Evolutionary conservation across 2,888 invertebrate species (phyloP), one percentile per base, ranked within the genome.

Genomic region (Drosophila mimetica): DNA sequence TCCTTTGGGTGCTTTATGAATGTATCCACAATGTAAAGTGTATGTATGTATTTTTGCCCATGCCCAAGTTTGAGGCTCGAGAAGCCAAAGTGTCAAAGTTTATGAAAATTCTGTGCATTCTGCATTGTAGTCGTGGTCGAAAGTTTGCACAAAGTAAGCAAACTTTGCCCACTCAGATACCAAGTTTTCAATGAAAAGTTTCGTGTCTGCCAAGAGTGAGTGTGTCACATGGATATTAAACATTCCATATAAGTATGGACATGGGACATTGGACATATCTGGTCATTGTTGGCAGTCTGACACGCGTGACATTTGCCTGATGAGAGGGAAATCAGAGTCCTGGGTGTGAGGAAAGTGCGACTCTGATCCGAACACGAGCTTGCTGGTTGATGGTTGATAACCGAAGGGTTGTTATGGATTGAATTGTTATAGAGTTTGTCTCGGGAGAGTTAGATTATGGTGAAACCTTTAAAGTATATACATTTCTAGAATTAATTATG

Each of bases 291-390:
- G 48, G 51, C 60, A 9, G 44, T 53, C 41, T 77, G 86, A 88
- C 88, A 84, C 73, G 77, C 80, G 53, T 84, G 84, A 84, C 84
- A 84, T 75, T 77, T 69, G 74, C 51, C 74, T 74, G 86, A 57
- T 60, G 61, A 54, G 46, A 20, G 51, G 44, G 41, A 36, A 48
- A 36, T 58, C 57, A 66, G 54, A 16, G 4, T 9, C 16, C 46
- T 13, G 13, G 18, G 47, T 64, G 81, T 71, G 75, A 77, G 57
- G 22, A 54, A 65, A 64, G 39, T 77, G 65, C 71, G 60, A 57
- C 41, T 74, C 57, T 50, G 71, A 57, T 70, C 48, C 44, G 42
- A 67, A 47, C 48, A 69, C 44, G 42, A 58, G 54, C 51, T 53
- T 42, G 34, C 22, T 60, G 50, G 39, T 57, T 57, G 67, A 65